These are phyloP conservation scores for Spodoptera exigua DNA, from an alignment of 2,888 invertebrate species.

Conservation along the genomic window DNA sequence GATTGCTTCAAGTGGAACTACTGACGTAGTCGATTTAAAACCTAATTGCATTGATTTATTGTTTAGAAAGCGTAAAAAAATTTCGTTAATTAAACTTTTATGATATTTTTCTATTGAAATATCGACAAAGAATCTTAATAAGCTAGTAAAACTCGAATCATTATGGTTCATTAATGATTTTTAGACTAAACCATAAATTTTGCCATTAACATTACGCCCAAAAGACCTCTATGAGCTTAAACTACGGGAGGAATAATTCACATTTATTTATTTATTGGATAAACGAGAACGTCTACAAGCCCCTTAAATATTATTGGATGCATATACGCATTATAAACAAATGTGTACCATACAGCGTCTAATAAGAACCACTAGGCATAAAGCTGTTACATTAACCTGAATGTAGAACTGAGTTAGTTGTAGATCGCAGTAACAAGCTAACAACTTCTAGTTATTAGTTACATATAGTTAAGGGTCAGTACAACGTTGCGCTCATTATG, in stretches of 20 bases:
- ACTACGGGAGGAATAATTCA: too few relatives aligned
- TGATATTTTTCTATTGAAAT: slow-evolving; percentile 1
- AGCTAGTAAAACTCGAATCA: too few relatives aligned
- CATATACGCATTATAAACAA: too few relatives aligned
- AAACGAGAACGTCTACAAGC: too few relatives aligned
- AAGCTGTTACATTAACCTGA: neutral
- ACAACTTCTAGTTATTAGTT: slow-evolving; percentile 35
- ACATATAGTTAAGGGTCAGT: slow-evolving; percentile 63
- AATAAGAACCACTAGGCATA: neutral
- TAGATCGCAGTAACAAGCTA: slow-evolving; percentile 27
- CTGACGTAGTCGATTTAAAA: slow-evolving; percentile 53
- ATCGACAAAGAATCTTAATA: too few relatives aligned
- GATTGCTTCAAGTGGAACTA: slow-evolving; percentile 68
- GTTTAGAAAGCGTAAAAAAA: slow-evolving; percentile 34
- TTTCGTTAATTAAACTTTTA: slow-evolving; percentile 18
- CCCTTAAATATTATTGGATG: too few relatives aligned
- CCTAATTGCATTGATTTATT: slow-evolving; percentile 53
- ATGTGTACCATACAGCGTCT: neutral
- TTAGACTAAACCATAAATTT: too few relatives aligned
- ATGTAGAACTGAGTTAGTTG: slow-evolving; percentile 13
- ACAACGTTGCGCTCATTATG: slow-evolving; percentile 74
- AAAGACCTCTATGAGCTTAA: too few relatives aligned
- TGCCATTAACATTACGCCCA: too few relatives aligned
- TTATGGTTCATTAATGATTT: too few relatives aligned
- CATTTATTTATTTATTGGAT: too few relatives aligned